Evolutionary conservation across 2,797 vertebrate species (phyloP), one percentile per base, ranked within the genome.

Genomic region (Mus minutoides): DNA sequence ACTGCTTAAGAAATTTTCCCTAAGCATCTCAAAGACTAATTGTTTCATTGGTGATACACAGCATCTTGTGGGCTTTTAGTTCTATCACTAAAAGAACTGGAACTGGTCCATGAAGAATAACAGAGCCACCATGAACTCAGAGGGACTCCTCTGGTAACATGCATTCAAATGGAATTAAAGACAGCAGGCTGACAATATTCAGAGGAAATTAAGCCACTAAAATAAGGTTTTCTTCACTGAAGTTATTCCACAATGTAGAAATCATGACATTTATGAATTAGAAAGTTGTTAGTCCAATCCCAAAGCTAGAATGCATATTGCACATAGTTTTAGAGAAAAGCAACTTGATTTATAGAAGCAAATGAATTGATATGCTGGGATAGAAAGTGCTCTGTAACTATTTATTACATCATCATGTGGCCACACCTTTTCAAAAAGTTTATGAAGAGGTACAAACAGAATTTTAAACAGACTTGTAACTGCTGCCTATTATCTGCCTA

Each of bases 11-110:
- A 89, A 84, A 97, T 96, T 97, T 94, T 91, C 89, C 84, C 95
- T 95, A 97, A 97, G 97, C 96, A 88, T 88, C 96, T 97, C 94
- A 96, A 97, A 95, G 92, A 93, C 96, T 90, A 96, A 97, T 97
- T 97, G 97, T 97, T 96, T 97, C 95, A 95, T 54, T 95, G 94
- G 94, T 91, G 97, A 96, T 97, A 96, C 96, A 93, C 78, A 95
- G 96, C 92, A 96, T 97, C 93, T 96, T 93, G 93, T 91, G 96
- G 96, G 96, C 94, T 97, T 92, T 98, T 77, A 96, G 96, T 97
- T 97, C 90, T 92, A 97, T 96, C 92, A 95, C 96, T 97, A 79
- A 96, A 91, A 96, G 93, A 95, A 96, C 91, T 96, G 95, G 90
- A 97, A 92, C 83, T 96, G 87, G 85, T 96, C 96, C 96, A 96